Base-by-base conservation (phyloP, 2,888 invertebrate genomes). In the Bibio marci region DNA sequence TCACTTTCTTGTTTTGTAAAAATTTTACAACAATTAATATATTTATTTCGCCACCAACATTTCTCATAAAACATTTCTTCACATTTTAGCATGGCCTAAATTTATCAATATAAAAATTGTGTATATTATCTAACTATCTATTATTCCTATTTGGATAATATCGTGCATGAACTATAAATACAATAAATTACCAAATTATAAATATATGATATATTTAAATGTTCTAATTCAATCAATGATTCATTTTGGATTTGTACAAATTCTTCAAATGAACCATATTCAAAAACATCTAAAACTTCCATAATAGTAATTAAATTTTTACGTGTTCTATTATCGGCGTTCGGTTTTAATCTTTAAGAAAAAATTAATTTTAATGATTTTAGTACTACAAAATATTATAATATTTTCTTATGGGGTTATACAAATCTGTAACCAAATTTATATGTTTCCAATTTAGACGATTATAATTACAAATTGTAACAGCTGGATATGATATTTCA, bases 1-100 rank as follows among this genome's bases (percentile, higher is more conserved):
- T 66, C 65, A 0, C 63, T 63, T 38, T 55, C 58, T 42, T 66
- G 66, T 15, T 54, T 40, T 30, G 60, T 49, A 41, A 67, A 64
- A 14, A 56, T 48, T 2, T 59, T 54, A 44, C 66, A 66, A 37
- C 67, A 67, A 25, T 62, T 46, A 30, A 58, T 52, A 13, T 47
- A 39, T 14, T 46, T 39, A 34, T 55, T 54, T 0, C 64, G 54
- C 65, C 66, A 67, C 47, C 48, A 52, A 41, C 67, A 67, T 3
- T 46, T 42, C 0, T 45, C 49, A 1, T 46, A 42, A 27, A 67
- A 49, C 2, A 66, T 45, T 15, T 64, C 64, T 18, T 59, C 50
- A 42, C 66, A 65, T 1, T 30, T 30, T n/a, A 49, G 46, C 1
- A 47, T 39, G 32, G 58, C 18, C 38, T 38, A 14, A 13, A 14